Conservation (phyloP, 1,140 invertebrate genomes). For the Cotesia vestalis region DNA sequence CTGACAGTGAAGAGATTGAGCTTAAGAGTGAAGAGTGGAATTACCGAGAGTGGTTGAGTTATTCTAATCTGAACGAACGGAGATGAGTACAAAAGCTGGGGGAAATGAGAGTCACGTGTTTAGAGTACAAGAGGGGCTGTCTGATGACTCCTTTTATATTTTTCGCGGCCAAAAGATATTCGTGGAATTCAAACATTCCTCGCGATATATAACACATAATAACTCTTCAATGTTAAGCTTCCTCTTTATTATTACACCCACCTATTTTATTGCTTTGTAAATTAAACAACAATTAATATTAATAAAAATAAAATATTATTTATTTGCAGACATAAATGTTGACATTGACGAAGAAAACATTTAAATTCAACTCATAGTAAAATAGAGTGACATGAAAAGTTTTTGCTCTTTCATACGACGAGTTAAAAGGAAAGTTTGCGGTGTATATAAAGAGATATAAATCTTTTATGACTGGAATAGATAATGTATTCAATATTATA, state of each 20-base stretch:
- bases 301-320: too few relatives aligned
- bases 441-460: too few relatives aligned
- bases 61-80: conserved; percentile 11
- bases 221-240: background rate
- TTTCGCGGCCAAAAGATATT: conserved; percentile 41
- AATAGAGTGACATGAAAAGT: too few relatives aligned
- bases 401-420: too few relatives aligned
- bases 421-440: too few relatives aligned
- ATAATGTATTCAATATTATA: too few relatives aligned
- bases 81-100: background rate
- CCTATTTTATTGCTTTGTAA: background rate
- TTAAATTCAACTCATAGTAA: background rate
- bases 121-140: conserved; percentile 12
- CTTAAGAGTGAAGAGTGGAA: conserved; percentile 20
- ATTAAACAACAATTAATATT: too few relatives aligned
- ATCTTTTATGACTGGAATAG: too few relatives aligned
- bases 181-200: conserved; percentile 44
- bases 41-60: background rate
- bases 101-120: conserved; percentile 4
- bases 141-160: conserved; percentile 8
- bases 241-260: background rate
- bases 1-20: background rate
- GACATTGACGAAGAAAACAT: too few relatives aligned
- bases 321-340: too few relatives aligned
- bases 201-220: conserved; percentile 17